Conservation (phyloP, 2,888 invertebrate genomes). For the Acleris laterana region DNA sequence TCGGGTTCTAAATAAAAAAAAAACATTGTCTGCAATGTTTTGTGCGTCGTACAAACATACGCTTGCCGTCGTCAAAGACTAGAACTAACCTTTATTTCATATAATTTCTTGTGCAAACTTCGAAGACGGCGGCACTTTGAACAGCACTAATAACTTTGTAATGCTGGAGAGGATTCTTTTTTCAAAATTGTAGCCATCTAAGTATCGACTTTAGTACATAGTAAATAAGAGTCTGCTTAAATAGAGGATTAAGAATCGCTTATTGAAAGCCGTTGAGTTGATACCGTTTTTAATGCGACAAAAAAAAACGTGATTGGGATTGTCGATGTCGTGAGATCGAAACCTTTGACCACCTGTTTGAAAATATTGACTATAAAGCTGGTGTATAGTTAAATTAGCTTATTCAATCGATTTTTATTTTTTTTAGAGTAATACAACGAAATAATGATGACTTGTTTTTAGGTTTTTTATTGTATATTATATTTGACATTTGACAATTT, state of each 20-base stretch:
- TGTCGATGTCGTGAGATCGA: slow-evolving; percentile 31
- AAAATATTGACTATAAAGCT: background rate
- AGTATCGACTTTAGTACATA: slow-evolving; percentile 3
- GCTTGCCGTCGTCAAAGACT: background rate
- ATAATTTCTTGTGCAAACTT: background rate
- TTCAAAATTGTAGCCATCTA: background rate
- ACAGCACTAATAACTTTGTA: slow-evolving; percentile 18
- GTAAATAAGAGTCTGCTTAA: background rate
- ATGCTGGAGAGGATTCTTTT: slow-evolving; percentile 27
- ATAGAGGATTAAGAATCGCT: slow-evolving; percentile 63
- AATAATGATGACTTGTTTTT: too few species aligned
- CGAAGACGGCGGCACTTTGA: background rate
- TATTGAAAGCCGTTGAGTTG: slow-evolving; percentile 56
- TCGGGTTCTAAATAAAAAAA: slow-evolving; percentile 34
- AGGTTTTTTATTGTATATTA: too few species aligned
- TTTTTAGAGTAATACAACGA: too few species aligned
- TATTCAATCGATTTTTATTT: too few species aligned
- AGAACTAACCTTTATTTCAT: background rate
- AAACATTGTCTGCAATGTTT: slow-evolving; percentile 40
- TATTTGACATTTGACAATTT: too few species aligned
- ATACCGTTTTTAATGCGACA: slow-evolving; percentile 41
- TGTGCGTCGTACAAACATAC: slow-evolving; percentile 27
- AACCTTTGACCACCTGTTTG: slow-evolving; percentile 37
- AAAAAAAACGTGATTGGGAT: slow-evolving; percentile 32
- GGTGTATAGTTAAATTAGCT: too few species aligned